Evolutionary conservation across 2,113 vertebrate genomes (phyloP).

Genomic region (Orientallactaga bullata): DNA sequence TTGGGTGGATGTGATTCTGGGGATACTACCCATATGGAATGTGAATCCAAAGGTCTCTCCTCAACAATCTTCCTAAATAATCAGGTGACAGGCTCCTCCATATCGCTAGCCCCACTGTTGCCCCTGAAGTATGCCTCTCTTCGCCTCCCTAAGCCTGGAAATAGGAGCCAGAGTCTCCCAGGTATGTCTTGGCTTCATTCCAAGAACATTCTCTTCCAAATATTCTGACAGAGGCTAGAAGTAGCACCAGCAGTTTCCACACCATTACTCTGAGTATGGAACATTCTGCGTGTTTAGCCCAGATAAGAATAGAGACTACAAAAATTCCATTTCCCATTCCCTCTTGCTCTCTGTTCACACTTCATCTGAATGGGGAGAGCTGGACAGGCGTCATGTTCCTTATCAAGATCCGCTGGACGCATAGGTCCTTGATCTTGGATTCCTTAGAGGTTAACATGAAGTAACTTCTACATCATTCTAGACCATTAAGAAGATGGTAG

Average conservation of each 20-base stretch:
- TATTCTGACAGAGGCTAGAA: neutral
- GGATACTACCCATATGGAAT: neutral
- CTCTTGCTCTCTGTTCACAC: neutral
- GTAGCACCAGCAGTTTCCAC: neutral
- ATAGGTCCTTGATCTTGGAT: neutral
- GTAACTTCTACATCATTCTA: neutral
- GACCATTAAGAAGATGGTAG: neutral
- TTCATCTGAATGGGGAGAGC: neutral
- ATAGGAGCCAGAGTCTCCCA: neutral
- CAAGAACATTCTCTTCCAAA: slow-evolving; percentile 21
- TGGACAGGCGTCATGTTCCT: neutral
- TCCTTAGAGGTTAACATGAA: neutral
- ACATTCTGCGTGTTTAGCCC: neutral
- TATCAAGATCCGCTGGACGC: neutral
- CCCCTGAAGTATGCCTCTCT: neutral
- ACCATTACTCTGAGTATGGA: neutral
- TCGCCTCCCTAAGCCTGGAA: neutral
- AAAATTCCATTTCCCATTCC: neutral
- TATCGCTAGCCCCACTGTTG: neutral
- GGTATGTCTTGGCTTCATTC: neutral
- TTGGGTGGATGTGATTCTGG: neutral
- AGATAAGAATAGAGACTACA: neutral
- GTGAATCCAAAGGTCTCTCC: neutral
- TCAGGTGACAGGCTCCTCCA: neutral
- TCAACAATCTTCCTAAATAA: neutral